Evolutionary conservation across 2,888 invertebrate species (phyloP).

Genomic region (Oasisia sp.): DNA sequence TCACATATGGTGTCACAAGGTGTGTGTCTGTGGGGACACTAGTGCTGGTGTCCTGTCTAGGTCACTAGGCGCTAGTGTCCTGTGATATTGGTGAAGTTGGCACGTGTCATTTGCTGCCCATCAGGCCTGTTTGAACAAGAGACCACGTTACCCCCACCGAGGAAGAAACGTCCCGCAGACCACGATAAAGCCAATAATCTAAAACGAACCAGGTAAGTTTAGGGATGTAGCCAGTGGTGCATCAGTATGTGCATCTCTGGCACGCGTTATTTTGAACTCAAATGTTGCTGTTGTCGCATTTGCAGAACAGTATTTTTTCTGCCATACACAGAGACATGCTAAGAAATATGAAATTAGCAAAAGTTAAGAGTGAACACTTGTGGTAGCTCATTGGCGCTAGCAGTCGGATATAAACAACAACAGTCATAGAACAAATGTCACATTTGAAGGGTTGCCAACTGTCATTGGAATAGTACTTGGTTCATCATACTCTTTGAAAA

Average conservation of each 20-base stretch:
- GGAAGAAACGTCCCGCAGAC: background rate
- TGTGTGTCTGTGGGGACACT: background rate
- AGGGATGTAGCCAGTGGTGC: background rate
- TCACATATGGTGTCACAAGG: background rate
- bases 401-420: background rate
- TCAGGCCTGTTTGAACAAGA: slow-evolving; percentile 6
- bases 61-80: background rate
- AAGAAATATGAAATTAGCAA: background rate
- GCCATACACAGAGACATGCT: background rate
- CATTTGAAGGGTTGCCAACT: background rate
- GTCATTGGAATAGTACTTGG: background rate
- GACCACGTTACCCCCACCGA: background rate
- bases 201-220: background rate
- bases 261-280: background rate
- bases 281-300: background rate
- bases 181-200: background rate
- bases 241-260: background rate
- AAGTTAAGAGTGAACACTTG: background rate
- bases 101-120: slow-evolving; percentile 17
- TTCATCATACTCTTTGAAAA: background rate
- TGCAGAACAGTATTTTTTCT: background rate
- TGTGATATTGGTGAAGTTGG: background rate
- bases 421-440: background rate
- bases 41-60: background rate
- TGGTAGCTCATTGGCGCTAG: background rate